phyloP scores from a whole-genome alignment of 2,113 vertebrate species.

The Cryptomyrus ogoouensis region DNA sequence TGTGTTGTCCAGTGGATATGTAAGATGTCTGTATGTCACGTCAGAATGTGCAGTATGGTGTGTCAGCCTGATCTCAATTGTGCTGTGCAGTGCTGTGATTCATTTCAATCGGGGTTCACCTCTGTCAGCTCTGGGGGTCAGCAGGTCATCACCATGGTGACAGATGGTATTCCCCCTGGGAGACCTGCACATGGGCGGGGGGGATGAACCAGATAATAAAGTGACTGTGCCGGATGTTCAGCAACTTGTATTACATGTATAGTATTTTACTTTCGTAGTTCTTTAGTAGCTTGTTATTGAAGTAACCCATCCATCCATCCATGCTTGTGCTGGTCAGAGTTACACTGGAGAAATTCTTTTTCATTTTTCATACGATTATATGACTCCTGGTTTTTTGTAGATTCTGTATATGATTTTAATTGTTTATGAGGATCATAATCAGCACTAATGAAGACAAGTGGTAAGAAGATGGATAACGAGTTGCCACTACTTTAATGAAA shows the following conservation, averaged over 20 bases:
- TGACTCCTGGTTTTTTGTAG: background rate
- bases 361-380: background rate
- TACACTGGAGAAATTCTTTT: background rate
- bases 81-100: background rate
- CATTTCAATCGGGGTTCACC: slow-evolving; percentile 1
- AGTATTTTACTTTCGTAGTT: background rate
- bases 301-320: background rate
- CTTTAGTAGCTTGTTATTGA: background rate
- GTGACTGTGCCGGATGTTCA: slow-evolving; percentile 84
- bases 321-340: background rate
- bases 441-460: background rate
- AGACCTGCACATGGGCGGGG: slow-evolving; percentile 69
- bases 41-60: background rate
- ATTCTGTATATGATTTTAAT: background rate
- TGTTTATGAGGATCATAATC: no score
- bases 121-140: slow-evolving; percentile 76
- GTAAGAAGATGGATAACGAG: background rate
- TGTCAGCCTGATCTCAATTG: background rate
- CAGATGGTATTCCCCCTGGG: slow-evolving; percentile 77
- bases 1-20: background rate
- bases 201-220: slow-evolving; percentile 78
- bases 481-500: background rate
- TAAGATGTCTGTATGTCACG: background rate
- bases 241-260: slow-evolving; percentile 43
- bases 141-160: slow-evolving; percentile 84